phyloP scores from a whole-genome alignment of 2,797 vertebrate species.

The Astyanax mexicanus region DNA sequence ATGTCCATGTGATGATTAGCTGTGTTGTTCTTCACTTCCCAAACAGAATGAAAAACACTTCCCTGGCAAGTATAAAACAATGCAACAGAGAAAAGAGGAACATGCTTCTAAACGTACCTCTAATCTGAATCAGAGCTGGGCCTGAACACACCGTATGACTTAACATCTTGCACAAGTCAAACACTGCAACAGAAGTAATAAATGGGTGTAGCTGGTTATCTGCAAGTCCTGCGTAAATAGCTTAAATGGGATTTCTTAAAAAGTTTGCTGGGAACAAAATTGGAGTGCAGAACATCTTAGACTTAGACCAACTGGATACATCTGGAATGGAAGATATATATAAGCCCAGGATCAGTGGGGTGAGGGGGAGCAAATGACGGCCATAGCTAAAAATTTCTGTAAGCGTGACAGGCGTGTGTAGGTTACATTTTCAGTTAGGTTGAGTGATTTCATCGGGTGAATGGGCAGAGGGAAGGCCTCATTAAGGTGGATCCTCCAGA shows the following conservation, averaged over 20 bases:
- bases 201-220: background rate
- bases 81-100: conserved; percentile 4
- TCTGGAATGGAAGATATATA: background rate
- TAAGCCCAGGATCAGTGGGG: background rate
- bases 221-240: background rate
- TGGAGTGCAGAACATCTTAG: background rate
- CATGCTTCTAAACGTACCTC: background rate
- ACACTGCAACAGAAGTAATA: background rate
- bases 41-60: background rate
- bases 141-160: conserved; percentile 23
- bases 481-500: conserved; percentile 20
- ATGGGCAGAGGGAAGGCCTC: background rate
- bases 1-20: background rate
- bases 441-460: conserved; percentile 27
- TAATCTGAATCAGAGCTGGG: conserved; percentile 5
- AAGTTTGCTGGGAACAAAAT: conserved; percentile 8
- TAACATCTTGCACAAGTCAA: conserved; percentile 19
- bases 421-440: background rate
- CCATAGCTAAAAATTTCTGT: background rate
- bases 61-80: background rate
- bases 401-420: background rate
- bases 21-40: background rate
- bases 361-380: background rate
- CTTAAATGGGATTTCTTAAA: conserved; percentile 2
- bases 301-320: too few species aligned